Evolutionary conservation across 2,888 invertebrate genomes (phyloP).

Genomic region (Hartigia nigra): DNA sequence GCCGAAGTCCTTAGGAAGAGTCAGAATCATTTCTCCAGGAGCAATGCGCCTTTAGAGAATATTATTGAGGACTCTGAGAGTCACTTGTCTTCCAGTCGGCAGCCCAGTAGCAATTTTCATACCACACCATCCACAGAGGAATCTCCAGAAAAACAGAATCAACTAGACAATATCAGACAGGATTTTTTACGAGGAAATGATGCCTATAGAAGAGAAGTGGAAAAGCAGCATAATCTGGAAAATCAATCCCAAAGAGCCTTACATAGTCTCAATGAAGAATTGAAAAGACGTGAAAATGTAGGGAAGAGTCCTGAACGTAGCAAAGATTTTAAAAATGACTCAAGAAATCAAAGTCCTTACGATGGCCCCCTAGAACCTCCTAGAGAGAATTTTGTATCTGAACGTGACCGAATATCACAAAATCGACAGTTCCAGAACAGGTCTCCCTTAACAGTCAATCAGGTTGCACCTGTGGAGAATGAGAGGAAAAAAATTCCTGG

Average conservation of each 20-base stretch:
- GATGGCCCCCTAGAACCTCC: background rate
- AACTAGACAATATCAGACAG: background rate
- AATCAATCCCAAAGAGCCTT: background rate
- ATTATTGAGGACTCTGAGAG: conserved; percentile 62
- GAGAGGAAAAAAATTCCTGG: conserved; percentile 8
- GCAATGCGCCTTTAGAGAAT: conserved; percentile 53
- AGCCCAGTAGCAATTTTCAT: conserved; percentile 51
- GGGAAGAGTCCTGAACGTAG: background rate
- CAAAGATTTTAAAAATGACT: background rate
- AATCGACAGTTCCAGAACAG: background rate
- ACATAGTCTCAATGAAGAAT: background rate
- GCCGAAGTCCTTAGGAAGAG: conserved; percentile 33
- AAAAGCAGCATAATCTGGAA: background rate
- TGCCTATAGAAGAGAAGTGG: background rate
- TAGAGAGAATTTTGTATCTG: background rate
- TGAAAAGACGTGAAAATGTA: background rate
- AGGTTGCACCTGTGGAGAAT: background rate
- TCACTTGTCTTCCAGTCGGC: conserved; percentile 56
- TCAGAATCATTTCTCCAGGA: conserved; percentile 42
- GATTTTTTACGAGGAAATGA: conserved; percentile 1
- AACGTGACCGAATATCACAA: background rate
- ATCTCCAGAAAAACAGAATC: background rate
- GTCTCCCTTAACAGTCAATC: background rate
- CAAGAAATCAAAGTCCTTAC: background rate
- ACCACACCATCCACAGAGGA: conserved; percentile 37